Conservation (phyloP, 2,113 vertebrate genomes). For the Rattus rattus region DNA sequence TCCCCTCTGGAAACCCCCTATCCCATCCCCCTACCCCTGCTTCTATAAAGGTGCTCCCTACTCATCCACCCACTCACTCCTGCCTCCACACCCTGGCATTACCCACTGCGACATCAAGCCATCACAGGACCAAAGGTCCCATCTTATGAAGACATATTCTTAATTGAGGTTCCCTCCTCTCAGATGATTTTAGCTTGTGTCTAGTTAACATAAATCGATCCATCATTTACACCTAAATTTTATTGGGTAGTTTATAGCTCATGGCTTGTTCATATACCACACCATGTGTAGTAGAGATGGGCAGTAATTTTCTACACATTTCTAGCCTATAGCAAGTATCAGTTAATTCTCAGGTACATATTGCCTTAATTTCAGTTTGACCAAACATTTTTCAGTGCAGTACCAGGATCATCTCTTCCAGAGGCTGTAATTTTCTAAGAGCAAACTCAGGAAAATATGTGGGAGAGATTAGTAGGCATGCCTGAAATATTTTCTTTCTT, state of each 20-base stretch:
- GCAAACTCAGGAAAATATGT: conserved; percentile 79
- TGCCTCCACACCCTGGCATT: too few species aligned
- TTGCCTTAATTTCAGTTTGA: conserved; percentile 61
- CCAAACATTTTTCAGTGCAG: conserved; percentile 76
- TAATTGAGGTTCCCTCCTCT: too few species aligned
- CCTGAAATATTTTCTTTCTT: conserved; percentile 77
- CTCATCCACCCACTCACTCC: too few species aligned
- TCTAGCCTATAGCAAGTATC: conserved; percentile 76
- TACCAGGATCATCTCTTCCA: conserved; percentile 54
- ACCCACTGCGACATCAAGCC: too few species aligned
- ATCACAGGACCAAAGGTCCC: too few species aligned
- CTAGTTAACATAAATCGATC: not conserved
- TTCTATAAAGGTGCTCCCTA: too few species aligned
- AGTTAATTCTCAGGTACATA: conserved; percentile 81
- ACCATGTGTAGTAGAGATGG: conserved; percentile 73
- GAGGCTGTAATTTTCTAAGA: conserved; percentile 73
- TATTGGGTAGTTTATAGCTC: conserved; percentile 20
- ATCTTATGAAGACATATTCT: too few species aligned
- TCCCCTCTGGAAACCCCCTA: too few species aligned
- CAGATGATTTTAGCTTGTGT: not conserved
- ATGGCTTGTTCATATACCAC: conserved; percentile 54
- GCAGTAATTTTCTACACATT: conserved; percentile 83
- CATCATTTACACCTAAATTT: not conserved
- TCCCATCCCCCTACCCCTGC: too few species aligned
- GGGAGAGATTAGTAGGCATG: conserved; percentile 78